Evolutionary conservation across 2,797 vertebrate genomes (phyloP).

Genomic region (Gymnoscopelus braueri): DNA sequence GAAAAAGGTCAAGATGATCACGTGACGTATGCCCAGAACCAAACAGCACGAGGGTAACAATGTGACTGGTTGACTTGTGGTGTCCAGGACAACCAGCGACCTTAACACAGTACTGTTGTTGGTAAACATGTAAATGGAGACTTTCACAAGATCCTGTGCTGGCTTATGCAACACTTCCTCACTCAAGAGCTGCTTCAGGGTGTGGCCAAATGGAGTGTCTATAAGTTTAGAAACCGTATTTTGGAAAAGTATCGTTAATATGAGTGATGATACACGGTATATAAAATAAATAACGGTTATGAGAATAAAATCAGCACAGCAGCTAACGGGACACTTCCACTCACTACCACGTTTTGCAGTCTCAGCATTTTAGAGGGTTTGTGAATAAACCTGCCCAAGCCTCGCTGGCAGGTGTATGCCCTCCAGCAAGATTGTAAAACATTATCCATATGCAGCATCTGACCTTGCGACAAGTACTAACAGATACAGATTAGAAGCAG

Average conservation of each 20-base stretch:
- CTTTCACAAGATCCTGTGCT: conserved; percentile 79
- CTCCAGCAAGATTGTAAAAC: background rate
- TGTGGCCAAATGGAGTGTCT: conserved; percentile 53
- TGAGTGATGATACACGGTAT: too few relatives aligned
- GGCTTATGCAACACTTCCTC: conserved; percentile 78
- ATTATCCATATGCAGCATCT: background rate
- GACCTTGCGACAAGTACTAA: conserved; percentile 5
- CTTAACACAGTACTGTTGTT: conserved; percentile 50
- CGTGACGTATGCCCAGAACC: background rate
- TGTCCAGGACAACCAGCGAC: conserved; percentile 3
- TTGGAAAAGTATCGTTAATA: too few relatives aligned
- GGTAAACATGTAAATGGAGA: conserved; percentile 69
- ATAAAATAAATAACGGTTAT: too few relatives aligned
- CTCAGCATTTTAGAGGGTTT: too few relatives aligned
- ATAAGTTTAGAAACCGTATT: conserved; percentile 19
- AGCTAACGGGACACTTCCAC: too few relatives aligned
- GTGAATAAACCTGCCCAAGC: background rate
- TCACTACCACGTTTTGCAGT: too few relatives aligned
- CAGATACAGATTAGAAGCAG: background rate
- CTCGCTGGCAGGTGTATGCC: background rate
- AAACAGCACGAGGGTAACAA: background rate
- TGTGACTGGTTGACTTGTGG: background rate
- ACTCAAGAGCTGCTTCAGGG: conserved; percentile 55
- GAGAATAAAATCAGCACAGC: too few relatives aligned
- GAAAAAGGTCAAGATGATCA: conserved; percentile 2